Evolutionary conservation across 2,888 invertebrate genomes (phyloP).

Genomic region (Uropetala carovei): DNA sequence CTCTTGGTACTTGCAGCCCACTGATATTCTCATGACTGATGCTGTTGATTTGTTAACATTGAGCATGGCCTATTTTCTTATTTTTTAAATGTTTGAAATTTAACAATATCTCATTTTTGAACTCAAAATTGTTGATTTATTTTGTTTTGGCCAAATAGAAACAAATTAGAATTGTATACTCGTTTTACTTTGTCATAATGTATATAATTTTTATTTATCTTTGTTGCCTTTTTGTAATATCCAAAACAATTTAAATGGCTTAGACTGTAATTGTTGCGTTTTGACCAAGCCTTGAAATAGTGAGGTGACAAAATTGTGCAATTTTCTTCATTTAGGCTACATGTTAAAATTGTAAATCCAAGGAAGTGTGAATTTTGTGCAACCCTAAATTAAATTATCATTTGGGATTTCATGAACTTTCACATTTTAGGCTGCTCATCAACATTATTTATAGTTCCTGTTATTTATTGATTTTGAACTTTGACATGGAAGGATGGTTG

Average conservation of each 20-base stretch:
- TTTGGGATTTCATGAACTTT: background rate
- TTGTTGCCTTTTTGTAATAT: background rate
- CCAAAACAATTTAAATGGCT: background rate
- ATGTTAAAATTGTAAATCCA: background rate
- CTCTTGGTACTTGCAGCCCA: background rate
- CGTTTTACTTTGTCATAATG: background rate
- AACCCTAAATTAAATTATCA: background rate
- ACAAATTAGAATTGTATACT: background rate
- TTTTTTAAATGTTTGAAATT: background rate
- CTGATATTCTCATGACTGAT: background rate
- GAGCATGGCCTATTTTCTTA: background rate
- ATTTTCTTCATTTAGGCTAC: constrained; percentile 5
- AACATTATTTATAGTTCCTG: constrained; percentile 17
- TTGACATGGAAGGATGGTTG: background rate
- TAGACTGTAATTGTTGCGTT: background rate
- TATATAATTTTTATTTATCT: background rate
- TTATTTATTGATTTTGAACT: constrained; percentile 45
- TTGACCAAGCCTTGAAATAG: background rate
- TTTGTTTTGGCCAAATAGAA: background rate
- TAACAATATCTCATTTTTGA: background rate
- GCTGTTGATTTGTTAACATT: background rate
- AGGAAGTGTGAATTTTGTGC: constrained; percentile 7
- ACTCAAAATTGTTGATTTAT: background rate
- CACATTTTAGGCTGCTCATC: background rate
- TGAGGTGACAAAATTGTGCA: constrained; percentile 35